A percentile compares a stretch with the other conserved stretches of the same genome.
These are phyloP conservation scores for Drosophila paranaensis DNA, from an alignment of 2,888 invertebrate genomes.

Conservation along the genomic window DNA sequence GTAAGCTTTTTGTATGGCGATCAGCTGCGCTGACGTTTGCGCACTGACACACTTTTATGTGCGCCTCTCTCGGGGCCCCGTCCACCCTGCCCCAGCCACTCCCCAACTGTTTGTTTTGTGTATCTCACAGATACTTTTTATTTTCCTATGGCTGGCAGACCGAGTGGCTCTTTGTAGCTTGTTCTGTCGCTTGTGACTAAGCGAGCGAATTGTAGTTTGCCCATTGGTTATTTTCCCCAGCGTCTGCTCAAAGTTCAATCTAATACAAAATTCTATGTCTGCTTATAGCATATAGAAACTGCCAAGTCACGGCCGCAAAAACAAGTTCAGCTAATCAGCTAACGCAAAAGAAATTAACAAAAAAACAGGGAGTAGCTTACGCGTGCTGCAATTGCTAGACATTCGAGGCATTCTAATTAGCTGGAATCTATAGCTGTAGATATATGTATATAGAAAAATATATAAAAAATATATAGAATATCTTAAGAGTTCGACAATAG, in stretches of 20 bases:
- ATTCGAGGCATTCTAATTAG: conserved; percentile 49
- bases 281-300: conserved; percentile 42
- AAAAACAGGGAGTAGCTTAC: conserved; percentile 16
- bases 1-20: conserved; percentile 44
- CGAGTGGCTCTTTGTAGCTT: conserved; percentile 63
- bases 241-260: conserved; percentile 70
- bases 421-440: background rate
- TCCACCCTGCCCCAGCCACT: background rate
- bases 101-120: conserved; percentile 21
- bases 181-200: conserved; percentile 63
- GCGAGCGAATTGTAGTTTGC: conserved; percentile 43
- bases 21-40: conserved; percentile 78
- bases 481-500: background rate
- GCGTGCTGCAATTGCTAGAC: conserved; percentile 44
- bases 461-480: background rate
- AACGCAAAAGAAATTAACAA: conserved; percentile 40
- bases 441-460: background rate
- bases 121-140: conserved; percentile 54
- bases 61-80: background rate
- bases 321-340: conserved; percentile 36
- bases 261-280: conserved; percentile 19
- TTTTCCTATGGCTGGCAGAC: conserved; percentile 54
- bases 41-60: conserved; percentile 75
- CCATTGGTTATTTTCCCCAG: conserved; percentile 22
- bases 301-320: conserved; percentile 59